Base-by-base conservation (phyloP, 2,113 vertebrate species). In the Apaloderma vittatum region DNA sequence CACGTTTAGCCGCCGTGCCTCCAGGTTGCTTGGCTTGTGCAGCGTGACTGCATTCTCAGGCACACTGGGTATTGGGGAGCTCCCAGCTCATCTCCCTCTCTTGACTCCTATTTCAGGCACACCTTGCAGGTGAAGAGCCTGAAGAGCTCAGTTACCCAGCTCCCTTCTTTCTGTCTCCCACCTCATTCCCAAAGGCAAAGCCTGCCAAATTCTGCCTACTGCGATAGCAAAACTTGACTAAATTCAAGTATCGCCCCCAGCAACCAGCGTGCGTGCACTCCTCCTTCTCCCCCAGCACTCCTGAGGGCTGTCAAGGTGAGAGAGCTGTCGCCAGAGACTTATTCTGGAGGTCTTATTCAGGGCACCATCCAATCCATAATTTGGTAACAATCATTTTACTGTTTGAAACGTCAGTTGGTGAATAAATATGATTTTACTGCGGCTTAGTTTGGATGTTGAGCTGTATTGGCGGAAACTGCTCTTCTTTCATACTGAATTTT, bases 401-500 rank as follows among this genome's bases (percentile, higher is more conserved):
- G 63, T 96, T 96, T 86, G 71, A 97, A 97, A 94, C 87, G 79
- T 97, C 84, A 86, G 59, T 21, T 16, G n/a, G 72, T 86, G 80
- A 94, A 97, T 96, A 96, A 89, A 95, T 91, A 88, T 0, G 36
- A 75, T 96, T 96, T 97, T 94, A 67, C 73, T 93, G 83, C 59
- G 75, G 90, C 93, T 96, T 97, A 62, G 83, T 89, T 97, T 97
- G 96, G 96, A 96, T 37, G 18, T 82, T 74, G 86, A 74, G 82
- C 81, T 86, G 82, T 96, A 86, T 91, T 93, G 90, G 90, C 95
- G 95, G 90, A 96, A 96, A 92, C 81, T 92, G 74, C 78, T 94
- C 89, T 94, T 94, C 95, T 91, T 95, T 87, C 92, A 67, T 94
- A 57, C 75, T 58, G 87, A 93, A 96, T 95, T 97, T 96, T 88